Evolutionary conservation across 2,888 invertebrate species (phyloP).

Genomic region (Myopa tessellatipennis): DNA sequence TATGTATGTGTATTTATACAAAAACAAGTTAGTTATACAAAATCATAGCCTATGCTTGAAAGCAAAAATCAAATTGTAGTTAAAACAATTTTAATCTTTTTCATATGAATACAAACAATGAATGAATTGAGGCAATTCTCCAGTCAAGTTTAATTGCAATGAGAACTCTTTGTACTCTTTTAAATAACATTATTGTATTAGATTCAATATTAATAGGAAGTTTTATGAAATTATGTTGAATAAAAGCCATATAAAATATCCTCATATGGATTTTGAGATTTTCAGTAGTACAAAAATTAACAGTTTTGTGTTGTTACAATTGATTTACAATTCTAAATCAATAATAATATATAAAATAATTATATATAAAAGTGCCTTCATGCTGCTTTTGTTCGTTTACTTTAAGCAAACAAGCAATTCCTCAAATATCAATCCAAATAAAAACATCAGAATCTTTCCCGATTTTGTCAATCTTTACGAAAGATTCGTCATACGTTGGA

Average conservation of each 20-base stretch:
- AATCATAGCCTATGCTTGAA: background rate
- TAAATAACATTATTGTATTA: background rate
- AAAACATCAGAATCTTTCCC: constrained; percentile 52
- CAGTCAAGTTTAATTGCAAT: too few relatives aligned
- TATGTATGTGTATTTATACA: constrained; percentile 38
- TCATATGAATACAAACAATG: too few relatives aligned
- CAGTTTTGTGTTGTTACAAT: background rate
- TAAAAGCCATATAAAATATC: background rate
- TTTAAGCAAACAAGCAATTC: background rate
- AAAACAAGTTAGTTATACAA: background rate
- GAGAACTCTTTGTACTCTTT: too few relatives aligned
- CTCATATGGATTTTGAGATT: background rate
- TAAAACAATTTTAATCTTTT: background rate
- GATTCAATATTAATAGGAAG: background rate
- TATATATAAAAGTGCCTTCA: background rate
- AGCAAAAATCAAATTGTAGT: background rate
- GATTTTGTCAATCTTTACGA: constrained; percentile 57
- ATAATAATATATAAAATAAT: background rate
- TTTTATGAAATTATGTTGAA: background rate
- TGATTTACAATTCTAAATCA: background rate
- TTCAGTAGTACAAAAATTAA: too few relatives aligned
- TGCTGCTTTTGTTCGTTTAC: too few relatives aligned
- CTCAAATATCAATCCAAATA: constrained; percentile 33
- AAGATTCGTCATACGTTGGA: constrained; percentile 63
- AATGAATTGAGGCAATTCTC: too few relatives aligned